phyloP scores from a whole-genome alignment of 1,140 invertebrate species.

The Paralvinella palmiformis region DNA sequence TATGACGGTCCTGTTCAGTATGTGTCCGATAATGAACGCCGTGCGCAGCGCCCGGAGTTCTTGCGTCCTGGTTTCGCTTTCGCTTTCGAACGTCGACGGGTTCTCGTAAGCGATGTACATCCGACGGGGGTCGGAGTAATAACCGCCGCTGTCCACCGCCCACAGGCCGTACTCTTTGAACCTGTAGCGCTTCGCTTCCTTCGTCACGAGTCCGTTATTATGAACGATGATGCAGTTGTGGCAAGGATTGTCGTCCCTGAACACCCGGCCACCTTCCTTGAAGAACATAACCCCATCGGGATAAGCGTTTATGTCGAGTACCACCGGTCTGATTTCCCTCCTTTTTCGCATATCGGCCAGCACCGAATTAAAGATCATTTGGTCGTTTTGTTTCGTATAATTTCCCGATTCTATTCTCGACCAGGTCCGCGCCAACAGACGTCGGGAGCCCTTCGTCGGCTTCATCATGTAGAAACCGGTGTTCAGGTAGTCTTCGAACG shows the following conservation, averaged over 20 bases:
- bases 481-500: constrained; percentile 7
- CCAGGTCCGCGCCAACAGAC: not conserved
- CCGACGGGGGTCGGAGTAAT: constrained; percentile 12
- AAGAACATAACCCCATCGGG: not conserved
- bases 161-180: constrained; percentile 15
- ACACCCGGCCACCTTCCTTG: not conserved
- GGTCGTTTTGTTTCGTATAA: too few species aligned
- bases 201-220: constrained; percentile 18
- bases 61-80: not conserved
- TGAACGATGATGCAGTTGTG: constrained; percentile 7
- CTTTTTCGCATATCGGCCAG: not conserved
- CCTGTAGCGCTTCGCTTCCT: constrained; percentile 8
- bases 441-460: not conserved
- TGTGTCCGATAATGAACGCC: constrained; percentile 4
- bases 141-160: constrained; percentile 9
- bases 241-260: not conserved
- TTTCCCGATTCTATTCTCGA: too few species aligned
- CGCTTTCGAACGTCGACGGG: not conserved
- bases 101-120: constrained; percentile 15
- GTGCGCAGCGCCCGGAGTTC: not conserved
- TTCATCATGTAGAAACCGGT: constrained; percentile 8
- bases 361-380: not conserved
- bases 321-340: not conserved
- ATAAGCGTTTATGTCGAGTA: not conserved
- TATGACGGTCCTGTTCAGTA: constrained; percentile 15